Percentiles rank a stretch among this genome's conserved stretches.
Conservation (phyloP, 2,113 vertebrate genomes). For the Camelus bactrianus region DNA sequence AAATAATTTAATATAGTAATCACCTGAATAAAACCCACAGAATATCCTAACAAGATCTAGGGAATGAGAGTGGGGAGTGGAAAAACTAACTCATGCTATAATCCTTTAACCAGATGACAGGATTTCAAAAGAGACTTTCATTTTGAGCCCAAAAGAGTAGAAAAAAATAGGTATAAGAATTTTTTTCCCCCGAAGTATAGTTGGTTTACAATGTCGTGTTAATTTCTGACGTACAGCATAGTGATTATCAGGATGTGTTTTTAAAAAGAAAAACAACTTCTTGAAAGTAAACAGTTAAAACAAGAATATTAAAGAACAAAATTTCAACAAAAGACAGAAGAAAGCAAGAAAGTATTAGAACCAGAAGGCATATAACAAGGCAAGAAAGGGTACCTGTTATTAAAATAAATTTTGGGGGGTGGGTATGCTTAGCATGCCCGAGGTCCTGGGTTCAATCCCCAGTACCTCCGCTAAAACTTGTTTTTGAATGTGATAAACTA, state of each 20-base stretch:
- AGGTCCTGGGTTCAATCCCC: too few relatives aligned
- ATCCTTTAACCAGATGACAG: background rate
- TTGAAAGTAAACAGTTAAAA: background rate
- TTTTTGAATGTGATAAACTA: background rate
- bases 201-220: too few relatives aligned
- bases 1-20: background rate
- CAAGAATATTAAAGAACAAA: background rate
- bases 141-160: background rate
- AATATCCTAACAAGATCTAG: background rate
- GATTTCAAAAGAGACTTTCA: background rate
- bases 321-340: background rate
- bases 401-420: background rate
- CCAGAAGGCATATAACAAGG: background rate
- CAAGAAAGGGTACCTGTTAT: background rate
- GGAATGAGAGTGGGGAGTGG: background rate
- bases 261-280: background rate
- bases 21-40: background rate
- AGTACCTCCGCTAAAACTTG: too few relatives aligned
- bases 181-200: too few relatives aligned
- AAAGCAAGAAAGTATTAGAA: background rate
- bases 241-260: background rate
- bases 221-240: too few relatives aligned
- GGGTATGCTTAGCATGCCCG: too few relatives aligned
- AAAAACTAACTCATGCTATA: background rate
- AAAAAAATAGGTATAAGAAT: background rate